Base-by-base conservation (phyloP, 2,888 invertebrate species). In the Rhaphigaster nebulosa region DNA sequence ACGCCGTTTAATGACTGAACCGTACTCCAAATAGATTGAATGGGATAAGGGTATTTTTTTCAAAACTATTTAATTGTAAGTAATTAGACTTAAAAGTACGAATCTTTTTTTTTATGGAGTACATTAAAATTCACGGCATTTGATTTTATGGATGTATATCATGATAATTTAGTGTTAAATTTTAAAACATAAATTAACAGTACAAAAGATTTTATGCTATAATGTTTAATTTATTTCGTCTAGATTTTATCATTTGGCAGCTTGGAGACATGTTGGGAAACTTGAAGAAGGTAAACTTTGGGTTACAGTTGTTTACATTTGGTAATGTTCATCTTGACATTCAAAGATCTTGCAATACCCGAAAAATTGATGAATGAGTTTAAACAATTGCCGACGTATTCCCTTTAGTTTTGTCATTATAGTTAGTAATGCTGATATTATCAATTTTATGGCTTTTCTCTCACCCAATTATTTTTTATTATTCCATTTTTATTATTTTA, bases 281-380 rank as follows among this genome's bases (percentile, higher is more conserved):
- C 26, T n/a, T 50, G 84, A n/a, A n/a, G 45, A 45, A 84, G 84
- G 84, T 84, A 45, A 45, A 45, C 15, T 84, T 3, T 26, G 12
- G 41, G 84, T 50, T 84, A 84, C 15, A 84, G 45, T 84, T 84
- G 84, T 84, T 84, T 84, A 84, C 45, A n/a, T 45, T 45, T 41
- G 80, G 3, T 5, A 29, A 29, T 65, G 5, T 38, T 8, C 34
- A 60, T 38, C 20, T 18, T 23, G 15, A 38, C 20, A 20, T 0
- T 6, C 20, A 2, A 0, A 20, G 70, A 76, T 20, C 20, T 23
- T 76, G 18, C 38, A 20, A n/a, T 38, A 65, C 29, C 29, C 18
- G 4, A 29, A 18, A 88, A 26, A 45, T 56, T 56, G n/a, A 56
- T n/a, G 60, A 34, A 88, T 65, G 65, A 88, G 34, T 88, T 52